A percentile compares a stretch with the other conserved stretches of the same genome.
These are phyloP conservation scores for Heliconius hermathena DNA, from an alignment of 1,140 invertebrate genomes.

Conservation along the genomic window DNA sequence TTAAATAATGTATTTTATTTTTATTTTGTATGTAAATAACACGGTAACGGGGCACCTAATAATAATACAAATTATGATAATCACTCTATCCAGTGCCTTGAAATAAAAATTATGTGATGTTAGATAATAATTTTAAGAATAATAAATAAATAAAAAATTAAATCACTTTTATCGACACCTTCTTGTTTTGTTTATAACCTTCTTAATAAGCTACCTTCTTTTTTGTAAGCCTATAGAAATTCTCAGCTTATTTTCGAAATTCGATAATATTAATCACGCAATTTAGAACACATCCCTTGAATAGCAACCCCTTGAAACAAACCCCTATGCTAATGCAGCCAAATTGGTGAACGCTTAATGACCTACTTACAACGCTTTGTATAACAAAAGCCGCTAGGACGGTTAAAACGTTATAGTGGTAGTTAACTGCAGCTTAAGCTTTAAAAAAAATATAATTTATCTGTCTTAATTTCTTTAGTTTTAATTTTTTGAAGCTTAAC, in stretches of 20 bases:
- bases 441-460: neutral
- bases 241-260: slow-evolving; percentile 39
- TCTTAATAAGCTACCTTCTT: slow-evolving; percentile 6
- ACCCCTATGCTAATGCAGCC: slow-evolving; percentile 67
- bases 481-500: too few relatives aligned
- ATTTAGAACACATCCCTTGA: slow-evolving; percentile 51
- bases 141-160: slow-evolving; percentile 46
- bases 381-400: slow-evolving; percentile 42
- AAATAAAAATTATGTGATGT: slow-evolving; percentile 68
- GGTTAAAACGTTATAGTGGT: slow-evolving; percentile 17
- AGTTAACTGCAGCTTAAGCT: slow-evolving; percentile 35
- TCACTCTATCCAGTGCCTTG: slow-evolving; percentile 60
- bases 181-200: slow-evolving; percentile 27
- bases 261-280: slow-evolving; percentile 49
- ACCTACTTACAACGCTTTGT: slow-evolving; percentile 63
- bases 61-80: slow-evolving; percentile 52
- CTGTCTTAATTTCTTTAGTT: too few relatives aligned
- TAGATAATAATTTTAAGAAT: slow-evolving; percentile 50
- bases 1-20: slow-evolving; percentile 12
- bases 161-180: slow-evolving; percentile 42
- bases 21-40: slow-evolving; percentile 43
- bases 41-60: slow-evolving; percentile 52
- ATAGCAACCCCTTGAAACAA: slow-evolving; percentile 54
- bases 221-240: slow-evolving; percentile 15
- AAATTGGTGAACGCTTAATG: slow-evolving; percentile 65